Base-by-base conservation (phyloP, 1,140 invertebrate species). In the Armadillidium nasatum region DNA sequence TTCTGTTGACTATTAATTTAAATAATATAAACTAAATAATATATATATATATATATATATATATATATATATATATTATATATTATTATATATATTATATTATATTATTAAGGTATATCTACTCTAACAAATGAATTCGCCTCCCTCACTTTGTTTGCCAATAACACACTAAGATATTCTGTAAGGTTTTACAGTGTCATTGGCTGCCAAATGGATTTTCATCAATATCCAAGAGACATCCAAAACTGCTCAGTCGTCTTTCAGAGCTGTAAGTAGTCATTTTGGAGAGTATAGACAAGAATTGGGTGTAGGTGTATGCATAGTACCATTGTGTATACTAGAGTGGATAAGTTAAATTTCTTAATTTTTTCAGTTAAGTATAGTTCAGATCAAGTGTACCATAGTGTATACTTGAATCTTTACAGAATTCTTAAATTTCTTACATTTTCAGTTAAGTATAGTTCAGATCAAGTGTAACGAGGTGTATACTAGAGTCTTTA, bases 131-230 rank as follows among this genome's bases (percentile, higher is more conserved):
- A 92, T 83, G 92, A 92, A 84, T 92, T 92, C 83, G 91, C 91
- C 9, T 91, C 90, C 23, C 90, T 93, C 21, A 92, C 91, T 9
- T 83, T 93, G 21, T 93, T 89, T 80, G 88, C 88, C 80, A 93
- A 93, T 81, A 91, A 92, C 84, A 93, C 91, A 0, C 89, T 93
- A 13, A 85, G 88, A 76, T 93, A 93, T 84, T 88, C 91, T 10
- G 91, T 91, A 0, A 84, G 92, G 74, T 91, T 93, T 89, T 91
- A 93, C 82, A 92, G 91, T 0, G 93, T 92, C 73, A 90, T 93
- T 69, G 91, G 91, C 73, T 94, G 92, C 84, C 92, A 93, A 84
- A 93, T 94, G 92, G 91, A 93, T 84, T 92, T 93, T 83, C 90
- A 91, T 82, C 87, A 91, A 23, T 93, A 93, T 82, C 92, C 92